Conservation (phyloP, 2,888 invertebrate genomes). For the Arenicola marina region DNA sequence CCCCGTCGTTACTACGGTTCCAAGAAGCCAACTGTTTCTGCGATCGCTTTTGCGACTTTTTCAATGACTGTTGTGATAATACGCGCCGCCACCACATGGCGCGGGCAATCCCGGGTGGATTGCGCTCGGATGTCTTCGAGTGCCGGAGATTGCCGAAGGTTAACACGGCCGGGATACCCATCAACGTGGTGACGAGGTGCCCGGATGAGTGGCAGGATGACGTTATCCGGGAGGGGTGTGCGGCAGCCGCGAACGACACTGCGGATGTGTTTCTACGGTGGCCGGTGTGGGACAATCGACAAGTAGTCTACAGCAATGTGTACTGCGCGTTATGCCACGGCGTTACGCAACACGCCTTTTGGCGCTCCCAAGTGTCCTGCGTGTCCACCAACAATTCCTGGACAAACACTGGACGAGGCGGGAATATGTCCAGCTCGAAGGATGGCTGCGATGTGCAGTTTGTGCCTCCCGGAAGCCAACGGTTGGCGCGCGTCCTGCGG, state of each 20-base stretch:
- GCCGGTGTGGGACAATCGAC: not conserved
- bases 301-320: conserved; percentile 36
- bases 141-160: too few species aligned
- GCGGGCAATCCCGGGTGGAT: not conserved
- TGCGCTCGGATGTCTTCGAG: too few species aligned
- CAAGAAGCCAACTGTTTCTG: conserved; percentile 5
- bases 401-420: not conserved
- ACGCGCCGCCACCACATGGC: not conserved
- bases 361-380: not conserved
- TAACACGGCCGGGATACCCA: not conserved
- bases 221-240: not conserved
- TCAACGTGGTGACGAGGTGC: not conserved
- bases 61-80: not conserved
- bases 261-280: not conserved
- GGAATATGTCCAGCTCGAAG: too few species aligned
- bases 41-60: not conserved
- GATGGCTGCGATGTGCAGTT: not conserved
- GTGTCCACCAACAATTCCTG: too few species aligned
- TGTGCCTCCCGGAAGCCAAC: not conserved
- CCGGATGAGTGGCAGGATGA: not conserved
- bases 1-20: too few species aligned
- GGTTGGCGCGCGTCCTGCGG: not conserved
- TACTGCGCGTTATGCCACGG: conserved; percentile 46
- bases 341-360: not conserved
- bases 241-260: not conserved